Conservation (phyloP, 2,113 vertebrate genomes). For the Esox niger region DNA sequence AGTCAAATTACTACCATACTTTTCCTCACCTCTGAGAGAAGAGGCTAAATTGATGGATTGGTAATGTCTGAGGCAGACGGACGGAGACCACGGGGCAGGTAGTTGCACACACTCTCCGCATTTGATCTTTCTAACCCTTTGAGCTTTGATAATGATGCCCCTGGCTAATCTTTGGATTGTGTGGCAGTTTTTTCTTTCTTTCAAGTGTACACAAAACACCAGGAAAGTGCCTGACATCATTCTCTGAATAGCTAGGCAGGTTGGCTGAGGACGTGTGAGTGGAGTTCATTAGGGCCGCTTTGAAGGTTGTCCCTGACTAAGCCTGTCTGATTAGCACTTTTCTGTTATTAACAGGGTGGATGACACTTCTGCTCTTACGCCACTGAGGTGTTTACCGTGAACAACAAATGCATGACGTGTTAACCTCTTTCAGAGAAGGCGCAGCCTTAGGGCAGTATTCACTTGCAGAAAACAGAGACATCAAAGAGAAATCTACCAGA, state of each 20-base stretch:
- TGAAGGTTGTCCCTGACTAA: slow-evolving; percentile 5
- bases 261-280: not conserved
- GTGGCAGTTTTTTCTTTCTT: slow-evolving; percentile 6
- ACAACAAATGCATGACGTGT: too few relatives aligned
- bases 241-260: not conserved
- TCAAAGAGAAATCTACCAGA: too few relatives aligned
- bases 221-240: slow-evolving; percentile 2
- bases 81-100: slow-evolving; percentile 14
- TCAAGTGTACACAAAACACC: not conserved
- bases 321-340: not conserved
- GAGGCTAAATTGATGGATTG: not conserved
- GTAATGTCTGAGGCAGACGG: slow-evolving; percentile 15
- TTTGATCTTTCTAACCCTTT: slow-evolving; percentile 11
- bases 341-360: not conserved
- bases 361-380: not conserved
- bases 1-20: slow-evolving; percentile 39
- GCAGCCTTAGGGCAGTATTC: too few relatives aligned
- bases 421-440: too few relatives aligned
- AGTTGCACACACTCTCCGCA: not conserved
- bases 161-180: not conserved
- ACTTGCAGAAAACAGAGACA: too few relatives aligned
- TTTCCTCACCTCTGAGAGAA: slow-evolving; percentile 18
- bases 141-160: slow-evolving; percentile 8
- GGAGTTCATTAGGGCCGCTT: slow-evolving; percentile 12
- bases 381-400: not conserved